Evolutionary conservation across 1,140 invertebrate genomes (phyloP), one percentile per base, ranked within the genome.

Genomic region (Drosophila prosaltans): DNA sequence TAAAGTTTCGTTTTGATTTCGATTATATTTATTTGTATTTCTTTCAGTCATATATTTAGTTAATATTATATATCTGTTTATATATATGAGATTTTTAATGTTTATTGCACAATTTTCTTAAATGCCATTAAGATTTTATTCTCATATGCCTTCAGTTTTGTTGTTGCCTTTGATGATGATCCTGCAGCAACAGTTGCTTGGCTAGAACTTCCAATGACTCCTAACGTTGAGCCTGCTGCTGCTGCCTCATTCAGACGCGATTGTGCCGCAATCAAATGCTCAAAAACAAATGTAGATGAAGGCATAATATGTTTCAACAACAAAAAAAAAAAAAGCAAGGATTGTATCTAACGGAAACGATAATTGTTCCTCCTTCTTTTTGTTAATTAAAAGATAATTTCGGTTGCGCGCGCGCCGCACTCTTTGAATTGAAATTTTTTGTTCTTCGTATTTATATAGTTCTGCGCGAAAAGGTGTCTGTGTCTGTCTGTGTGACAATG

Each of bases 221-320:
- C 41, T 41, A 51, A 21, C 28, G 73, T 36, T 58, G 51, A 45
- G 62, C 72, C 69, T 58, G 57, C 78, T 51, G 36, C 68, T 58
- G 57, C 78, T 51, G 36, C 68, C 26, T 88, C 85, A 74, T 90
- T 75, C 60, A 89, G 78, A 67, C 84, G 84, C 60, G 76, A 65
- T 82, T 91, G 85, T 74, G 90, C 90, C 71, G 83, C 78, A 79
- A 91, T 88, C 51, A 91, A 82, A 77, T 91, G 90, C 83, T 91
- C 90, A 32, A 90, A 78, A 58, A 91, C 80, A 78, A 89, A 89
- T 71, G 74, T 77, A 51, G 84, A 81, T 39, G 84, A 89, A 89
- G 84, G 84, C 84, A 89, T 89, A 74, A 84, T 89, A 72, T 58
- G 26, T 43, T 67, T 70, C 41, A 48, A 40, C 21, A 16, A 16